Conservation (phyloP, 1,140 invertebrate genomes). For the Danaus plexippus region DNA sequence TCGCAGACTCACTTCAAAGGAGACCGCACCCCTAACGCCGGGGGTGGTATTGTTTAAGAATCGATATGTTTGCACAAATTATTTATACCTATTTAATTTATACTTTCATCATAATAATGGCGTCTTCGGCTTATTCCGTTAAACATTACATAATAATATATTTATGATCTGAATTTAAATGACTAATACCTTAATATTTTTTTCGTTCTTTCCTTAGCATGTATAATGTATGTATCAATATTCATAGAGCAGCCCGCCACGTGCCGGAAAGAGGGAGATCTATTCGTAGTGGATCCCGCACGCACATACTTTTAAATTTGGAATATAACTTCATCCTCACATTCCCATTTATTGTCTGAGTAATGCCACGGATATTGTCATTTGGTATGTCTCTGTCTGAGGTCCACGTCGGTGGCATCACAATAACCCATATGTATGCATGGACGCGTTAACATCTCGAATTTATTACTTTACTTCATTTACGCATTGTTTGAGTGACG, state of each 20-base stretch:
- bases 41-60: conserved; percentile 42
- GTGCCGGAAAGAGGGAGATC: conserved; percentile 38
- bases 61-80: conserved; percentile 19
- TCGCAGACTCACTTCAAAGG: conserved; percentile 59
- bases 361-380: conserved; percentile 40
- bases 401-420: conserved; percentile 24
- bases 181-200: conserved; percentile 16
- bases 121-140: conserved; percentile 3
- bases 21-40: conserved; percentile 42
- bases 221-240: conserved; percentile 44
- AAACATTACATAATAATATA: not conserved
- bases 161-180: not conserved
- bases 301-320: conserved; percentile 43
- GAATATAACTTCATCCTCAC: conserved; percentile 45
- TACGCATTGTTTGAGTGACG: too few relatives aligned
- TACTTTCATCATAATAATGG: not conserved
- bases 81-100: not conserved
- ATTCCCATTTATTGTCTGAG: conserved; percentile 40
- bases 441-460: not conserved
- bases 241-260: conserved; percentile 43
- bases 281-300: conserved; percentile 28
- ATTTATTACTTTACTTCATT: conserved; percentile 13
- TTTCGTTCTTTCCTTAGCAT: conserved; percentile 18
- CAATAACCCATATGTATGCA: conserved; percentile 16
- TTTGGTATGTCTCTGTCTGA: conserved; percentile 34